Percentiles rank a stretch among this genome's conserved stretches.
These are phyloP conservation scores for Alces alces DNA, from an alignment of 2,113 vertebrate genomes.

Conservation along the genomic window DNA sequence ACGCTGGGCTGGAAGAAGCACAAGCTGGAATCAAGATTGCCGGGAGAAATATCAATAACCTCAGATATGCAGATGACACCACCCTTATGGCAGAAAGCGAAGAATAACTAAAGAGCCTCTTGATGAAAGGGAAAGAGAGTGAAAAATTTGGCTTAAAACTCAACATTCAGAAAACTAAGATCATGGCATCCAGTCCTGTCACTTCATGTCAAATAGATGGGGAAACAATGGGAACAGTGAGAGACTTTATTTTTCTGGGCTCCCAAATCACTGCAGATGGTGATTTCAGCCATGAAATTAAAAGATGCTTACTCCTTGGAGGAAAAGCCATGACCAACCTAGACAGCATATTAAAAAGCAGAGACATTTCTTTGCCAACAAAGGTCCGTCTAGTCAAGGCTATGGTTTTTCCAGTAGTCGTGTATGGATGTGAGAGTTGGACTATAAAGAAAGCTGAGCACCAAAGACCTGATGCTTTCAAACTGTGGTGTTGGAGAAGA, in stretches of 20 bases:
- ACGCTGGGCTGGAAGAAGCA: neutral
- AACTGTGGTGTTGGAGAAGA: neutral
- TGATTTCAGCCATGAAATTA: neutral
- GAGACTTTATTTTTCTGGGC: neutral
- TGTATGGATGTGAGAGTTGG: neutral
- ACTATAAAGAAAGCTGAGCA: neutral
- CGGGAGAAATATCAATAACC: neutral
- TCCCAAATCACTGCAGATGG: neutral
- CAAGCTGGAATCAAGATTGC: neutral
- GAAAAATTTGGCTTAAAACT: neutral
- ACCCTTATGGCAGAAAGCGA: neutral
- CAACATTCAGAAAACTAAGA: neutral
- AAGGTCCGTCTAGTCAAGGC: neutral
- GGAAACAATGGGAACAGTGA: neutral
- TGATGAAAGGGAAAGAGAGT: neutral
- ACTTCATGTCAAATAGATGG: neutral
- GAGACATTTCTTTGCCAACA: neutral
- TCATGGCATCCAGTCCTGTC: neutral
- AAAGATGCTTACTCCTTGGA: neutral
- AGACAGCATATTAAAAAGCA: neutral
- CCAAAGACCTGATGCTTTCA: neutral
- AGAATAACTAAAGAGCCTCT: neutral
- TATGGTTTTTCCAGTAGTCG: neutral
- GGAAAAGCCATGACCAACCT: neutral
- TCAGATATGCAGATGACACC: neutral